Evolutionary conservation across 2,888 invertebrate genomes (phyloP).

Genomic region (Ornithoptera alexandrae): DNA sequence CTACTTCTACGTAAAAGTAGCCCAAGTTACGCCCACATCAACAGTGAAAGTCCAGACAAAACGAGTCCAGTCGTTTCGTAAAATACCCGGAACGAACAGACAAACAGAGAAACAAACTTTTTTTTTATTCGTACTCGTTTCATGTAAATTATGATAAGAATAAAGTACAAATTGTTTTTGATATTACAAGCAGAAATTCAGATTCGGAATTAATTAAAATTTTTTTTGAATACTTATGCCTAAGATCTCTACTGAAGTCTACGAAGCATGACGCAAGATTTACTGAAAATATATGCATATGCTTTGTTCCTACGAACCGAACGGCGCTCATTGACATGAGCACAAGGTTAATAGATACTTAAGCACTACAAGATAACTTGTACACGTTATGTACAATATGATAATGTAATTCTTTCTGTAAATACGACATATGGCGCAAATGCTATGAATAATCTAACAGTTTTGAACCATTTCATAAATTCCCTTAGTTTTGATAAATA

Average conservation of each 20-base stretch:
- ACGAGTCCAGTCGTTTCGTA: no score
- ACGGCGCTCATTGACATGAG: neutral
- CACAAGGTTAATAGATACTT: slow-evolving; percentile 10
- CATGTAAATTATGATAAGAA: no score
- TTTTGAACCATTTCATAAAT: neutral
- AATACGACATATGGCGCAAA: neutral
- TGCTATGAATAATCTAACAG: neutral
- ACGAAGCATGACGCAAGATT: neutral
- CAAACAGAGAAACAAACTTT: neutral
- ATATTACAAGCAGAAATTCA: no score
- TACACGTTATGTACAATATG: neutral
- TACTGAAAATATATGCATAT: neutral
- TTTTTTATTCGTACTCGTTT: no score
- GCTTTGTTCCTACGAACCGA: neutral
- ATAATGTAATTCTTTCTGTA: neutral
- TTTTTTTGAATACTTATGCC: neutral
- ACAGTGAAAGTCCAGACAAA: no score
- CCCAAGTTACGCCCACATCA: no score
- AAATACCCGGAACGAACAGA: no score
- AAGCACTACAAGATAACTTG: neutral
- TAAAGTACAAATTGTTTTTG: no score
- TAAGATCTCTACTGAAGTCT: neutral
- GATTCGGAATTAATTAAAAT: no score
- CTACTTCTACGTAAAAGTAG: no score
- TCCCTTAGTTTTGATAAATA: neutral